phyloP scores from a whole-genome alignment of 2,113 vertebrate genomes.

The Oceanites oceanicus region DNA sequence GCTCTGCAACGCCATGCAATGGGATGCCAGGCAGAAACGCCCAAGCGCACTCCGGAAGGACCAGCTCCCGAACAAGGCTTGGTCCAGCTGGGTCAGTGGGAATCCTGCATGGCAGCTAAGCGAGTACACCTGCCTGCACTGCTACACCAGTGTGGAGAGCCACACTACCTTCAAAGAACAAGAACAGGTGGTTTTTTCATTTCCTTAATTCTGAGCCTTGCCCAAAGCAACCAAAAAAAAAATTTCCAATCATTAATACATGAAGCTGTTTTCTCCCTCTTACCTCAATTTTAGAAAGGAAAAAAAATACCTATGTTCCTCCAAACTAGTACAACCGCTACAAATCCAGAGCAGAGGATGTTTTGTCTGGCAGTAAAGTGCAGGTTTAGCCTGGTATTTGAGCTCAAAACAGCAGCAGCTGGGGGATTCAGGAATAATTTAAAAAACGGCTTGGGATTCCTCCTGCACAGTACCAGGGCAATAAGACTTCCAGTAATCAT shows the following conservation, averaged over 20 bases:
- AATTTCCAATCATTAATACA: neutral
- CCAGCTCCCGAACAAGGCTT: neutral
- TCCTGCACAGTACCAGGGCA: neutral
- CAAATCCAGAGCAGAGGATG: neutral
- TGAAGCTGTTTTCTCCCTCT: neutral
- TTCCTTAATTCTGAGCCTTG: neutral
- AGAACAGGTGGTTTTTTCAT: accelerated
- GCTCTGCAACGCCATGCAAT: neutral
- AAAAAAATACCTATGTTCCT: neutral
- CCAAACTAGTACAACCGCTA: neutral
- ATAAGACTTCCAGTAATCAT: neutral
- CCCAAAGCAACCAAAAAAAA: neutral
- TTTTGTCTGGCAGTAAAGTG: neutral
- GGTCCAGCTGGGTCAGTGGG: neutral
- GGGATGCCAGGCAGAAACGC: neutral
- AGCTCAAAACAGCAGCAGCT: neutral
- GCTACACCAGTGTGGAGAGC: neutral
- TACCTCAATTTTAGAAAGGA: neutral
- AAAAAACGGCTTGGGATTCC: neutral
- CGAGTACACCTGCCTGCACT: neutral
- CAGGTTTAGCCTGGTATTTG: neutral
- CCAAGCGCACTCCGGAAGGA: neutral
- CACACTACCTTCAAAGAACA: neutral
- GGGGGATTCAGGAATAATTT: neutral
- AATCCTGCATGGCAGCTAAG: neutral